Percentiles rank a stretch among this genome's conserved stretches.
These are phyloP conservation scores for Moxostoma hubbsi DNA, from an alignment of 2,797 vertebrate genomes.

Conservation along the genomic window DNA sequence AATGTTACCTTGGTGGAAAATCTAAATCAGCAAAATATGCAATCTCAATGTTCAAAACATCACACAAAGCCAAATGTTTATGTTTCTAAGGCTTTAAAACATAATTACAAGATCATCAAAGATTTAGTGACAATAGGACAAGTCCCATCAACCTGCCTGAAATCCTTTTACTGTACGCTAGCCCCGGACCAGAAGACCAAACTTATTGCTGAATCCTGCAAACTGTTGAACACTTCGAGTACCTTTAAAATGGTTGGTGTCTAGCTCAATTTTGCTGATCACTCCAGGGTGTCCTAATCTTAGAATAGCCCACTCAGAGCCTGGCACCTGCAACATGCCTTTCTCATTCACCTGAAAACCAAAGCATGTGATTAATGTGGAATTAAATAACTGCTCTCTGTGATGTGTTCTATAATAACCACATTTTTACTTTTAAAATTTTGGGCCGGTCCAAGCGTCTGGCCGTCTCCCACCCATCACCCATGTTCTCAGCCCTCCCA, in stretches of 20 bases:
- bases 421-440: slow-evolving; percentile 73
- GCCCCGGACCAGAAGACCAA: too few species aligned
- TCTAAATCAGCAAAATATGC: too few species aligned
- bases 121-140: too few species aligned
- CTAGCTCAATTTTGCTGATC: slow-evolving; percentile 79
- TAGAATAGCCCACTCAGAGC: slow-evolving; percentile 85
- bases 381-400: neutral
- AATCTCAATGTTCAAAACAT: too few species aligned
- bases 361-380: slow-evolving; percentile 14
- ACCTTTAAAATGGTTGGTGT: slow-evolving; percentile 89
- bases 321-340: slow-evolving; percentile 78
- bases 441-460: slow-evolving; percentile 82
- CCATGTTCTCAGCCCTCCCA: slow-evolving; percentile 77
- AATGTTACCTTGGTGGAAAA: too few species aligned
- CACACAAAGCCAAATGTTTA: too few species aligned
- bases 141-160: too few species aligned
- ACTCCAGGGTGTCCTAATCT: slow-evolving; percentile 79
- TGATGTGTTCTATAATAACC: neutral
- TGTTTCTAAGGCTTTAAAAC: too few species aligned
- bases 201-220: neutral
- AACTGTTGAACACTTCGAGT: neutral
- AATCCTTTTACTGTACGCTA: too few species aligned
- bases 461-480: slow-evolving; percentile 86
- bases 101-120: too few species aligned
- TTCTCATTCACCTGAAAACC: slow-evolving; percentile 70